phyloP scores from a whole-genome alignment of 2,797 vertebrate genomes.

The Bovichtus diacanthus region DNA sequence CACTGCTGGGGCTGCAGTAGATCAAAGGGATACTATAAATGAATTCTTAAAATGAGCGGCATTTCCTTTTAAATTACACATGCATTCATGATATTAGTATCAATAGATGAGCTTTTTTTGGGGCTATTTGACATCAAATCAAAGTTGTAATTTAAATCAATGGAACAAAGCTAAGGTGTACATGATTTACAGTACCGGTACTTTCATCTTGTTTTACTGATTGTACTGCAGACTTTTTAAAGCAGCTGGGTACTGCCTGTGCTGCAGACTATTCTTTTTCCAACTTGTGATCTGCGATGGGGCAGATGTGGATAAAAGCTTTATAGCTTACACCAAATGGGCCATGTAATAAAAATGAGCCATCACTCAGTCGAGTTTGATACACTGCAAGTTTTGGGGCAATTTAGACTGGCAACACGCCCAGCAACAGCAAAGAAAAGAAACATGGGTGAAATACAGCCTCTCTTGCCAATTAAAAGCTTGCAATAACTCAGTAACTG shows the following conservation, averaged over 20 bases:
- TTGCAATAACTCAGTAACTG: constrained; percentile 25
- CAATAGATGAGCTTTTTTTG: constrained; percentile 14
- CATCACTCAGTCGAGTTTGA: constrained; percentile 63
- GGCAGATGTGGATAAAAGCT: constrained; percentile 72
- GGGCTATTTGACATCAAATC: constrained; percentile 20
- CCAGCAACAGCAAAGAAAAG: not conserved
- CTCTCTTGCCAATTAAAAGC: constrained; percentile 17
- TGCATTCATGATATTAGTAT: constrained; percentile 34
- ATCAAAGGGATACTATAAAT: constrained; percentile 65
- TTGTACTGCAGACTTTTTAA: constrained; percentile 32
- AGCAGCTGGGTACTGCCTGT: constrained; percentile 32
- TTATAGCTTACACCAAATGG: constrained; percentile 69
- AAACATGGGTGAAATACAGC: constrained; percentile 27
- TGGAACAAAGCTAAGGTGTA: not conserved
- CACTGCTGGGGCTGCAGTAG: constrained; percentile 37
- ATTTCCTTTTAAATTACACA: constrained; percentile 61
- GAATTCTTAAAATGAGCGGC: constrained; percentile 58
- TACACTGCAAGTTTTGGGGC: constrained; percentile 54
- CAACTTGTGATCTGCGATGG: constrained; percentile 50
- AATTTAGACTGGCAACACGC: constrained; percentile 48
- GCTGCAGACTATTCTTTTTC: constrained; percentile 28
- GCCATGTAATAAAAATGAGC: constrained; percentile 65
- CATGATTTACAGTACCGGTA: not conserved
- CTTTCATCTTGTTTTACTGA: constrained; percentile 31
- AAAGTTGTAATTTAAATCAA: constrained; percentile 23